Evolutionary conservation across 1,140 invertebrate species (phyloP).

Genomic region (Delia radicum): DNA sequence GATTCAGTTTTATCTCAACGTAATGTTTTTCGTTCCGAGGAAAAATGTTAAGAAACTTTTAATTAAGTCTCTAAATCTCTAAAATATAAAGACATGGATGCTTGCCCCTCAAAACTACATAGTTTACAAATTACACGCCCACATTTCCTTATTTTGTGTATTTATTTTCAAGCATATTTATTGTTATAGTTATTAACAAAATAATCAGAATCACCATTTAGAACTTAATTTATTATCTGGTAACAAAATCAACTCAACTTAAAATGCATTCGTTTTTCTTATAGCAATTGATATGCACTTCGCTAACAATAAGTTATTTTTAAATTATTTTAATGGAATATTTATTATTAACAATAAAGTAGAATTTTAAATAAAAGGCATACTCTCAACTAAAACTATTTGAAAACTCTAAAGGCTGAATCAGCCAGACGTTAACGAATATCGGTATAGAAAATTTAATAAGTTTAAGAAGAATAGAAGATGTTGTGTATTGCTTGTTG

Average conservation of each 20-base stretch:
- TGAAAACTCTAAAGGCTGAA: neutral
- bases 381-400: neutral
- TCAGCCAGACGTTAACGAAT: too few species aligned
- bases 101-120: neutral
- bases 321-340: neutral
- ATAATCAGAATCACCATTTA: neutral
- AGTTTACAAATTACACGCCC: neutral
- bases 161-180: neutral
- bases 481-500: too few species aligned
- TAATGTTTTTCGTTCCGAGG: constrained; percentile 43
- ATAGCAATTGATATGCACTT: neutral
- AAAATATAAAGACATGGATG: neutral
- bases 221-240: neutral
- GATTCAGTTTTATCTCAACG: constrained; percentile 53
- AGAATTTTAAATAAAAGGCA: constrained; percentile 2
- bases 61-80: neutral
- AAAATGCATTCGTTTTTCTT: neutral
- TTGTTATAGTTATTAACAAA: neutral
- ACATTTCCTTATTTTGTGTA: too few species aligned
- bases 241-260: neutral
- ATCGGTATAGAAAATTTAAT: too few species aligned
- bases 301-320: neutral
- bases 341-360: neutral
- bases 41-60: constrained; percentile 32
- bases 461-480: too few species aligned